Evolutionary conservation across 1,140 invertebrate genomes (phyloP), one percentile per base, ranked within the genome.

Genomic region (Ridgeia piscesae): DNA sequence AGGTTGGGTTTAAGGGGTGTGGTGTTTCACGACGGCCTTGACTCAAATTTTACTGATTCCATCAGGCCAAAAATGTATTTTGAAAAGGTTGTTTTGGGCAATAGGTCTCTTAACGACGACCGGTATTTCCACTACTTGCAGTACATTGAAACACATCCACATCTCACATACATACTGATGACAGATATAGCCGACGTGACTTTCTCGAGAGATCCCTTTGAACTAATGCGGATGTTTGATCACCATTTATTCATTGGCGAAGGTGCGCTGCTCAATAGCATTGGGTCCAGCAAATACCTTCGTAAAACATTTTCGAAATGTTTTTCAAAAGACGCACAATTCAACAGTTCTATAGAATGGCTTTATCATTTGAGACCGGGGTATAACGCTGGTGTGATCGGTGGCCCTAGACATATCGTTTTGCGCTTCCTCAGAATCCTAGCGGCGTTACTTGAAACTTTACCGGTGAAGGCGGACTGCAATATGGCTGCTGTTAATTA

Each of bases 371-470:
- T 33, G n/a, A 33, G 4, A 17, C n/a, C 89, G n/a, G 14, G 4
- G 89, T 89, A 89, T 34, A 89, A 89, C 89, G 89, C 89, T 9
- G 89, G 89, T 89, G 4, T 89, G n/a, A 14, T 89, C 89, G 89
- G 89, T 33, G 89, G 89, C 4, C n/a, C 89, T 4, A 4, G 89
- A 33, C n/a, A 34, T 14, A 89, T 89, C 34, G 34, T 89, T 4
- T 89, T 89, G 89, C n/a, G 34, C 9, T 89, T 89, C 89, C 34
- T 89, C n/a, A 34, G n/a, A 9, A 33, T 33, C 4, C n/a, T 89
- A 33, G 14, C 34, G 9, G 34, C 34, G 89, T 33, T 33, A 14
- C 89, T 89, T 33, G 89, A 89, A 4, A 89, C n/a, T 33, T 9
- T 34, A 9, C 89, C 89, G 9, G 4, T 6, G n/a, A 14, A 89